Conservation (phyloP, 2,888 invertebrate species). For the Erynnis tages region DNA sequence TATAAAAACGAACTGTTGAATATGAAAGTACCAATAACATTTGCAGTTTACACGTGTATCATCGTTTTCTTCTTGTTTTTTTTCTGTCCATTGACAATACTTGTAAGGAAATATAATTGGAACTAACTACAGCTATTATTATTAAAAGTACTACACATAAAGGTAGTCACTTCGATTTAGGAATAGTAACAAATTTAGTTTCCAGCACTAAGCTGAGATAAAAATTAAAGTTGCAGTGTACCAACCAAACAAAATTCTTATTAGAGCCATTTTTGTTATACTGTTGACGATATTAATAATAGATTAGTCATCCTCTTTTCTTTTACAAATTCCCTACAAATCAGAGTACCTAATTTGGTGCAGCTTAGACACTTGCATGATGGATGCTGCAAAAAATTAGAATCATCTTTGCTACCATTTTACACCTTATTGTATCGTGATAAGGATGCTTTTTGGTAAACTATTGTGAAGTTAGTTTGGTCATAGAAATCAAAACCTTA, state of each 20-base stretch:
- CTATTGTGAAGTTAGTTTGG: conserved; percentile 47
- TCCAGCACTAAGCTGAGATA: too few relatives aligned
- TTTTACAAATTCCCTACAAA: not conserved
- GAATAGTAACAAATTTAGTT: too few relatives aligned
- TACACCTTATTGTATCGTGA: not conserved
- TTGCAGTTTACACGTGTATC: not conserved
- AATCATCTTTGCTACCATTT: not conserved
- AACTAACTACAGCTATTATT: too few relatives aligned
- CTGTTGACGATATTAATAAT: too few relatives aligned
- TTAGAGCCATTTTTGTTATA: too few relatives aligned
- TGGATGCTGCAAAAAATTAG: conserved; percentile 6
- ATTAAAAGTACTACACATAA: too few relatives aligned
- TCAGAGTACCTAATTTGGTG: not conserved
- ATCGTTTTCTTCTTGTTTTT: not conserved
- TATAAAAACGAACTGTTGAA: conserved; percentile 3
- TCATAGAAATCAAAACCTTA: conserved; percentile 48
- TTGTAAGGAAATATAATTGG: too few relatives aligned
- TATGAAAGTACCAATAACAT: conserved; percentile 16
- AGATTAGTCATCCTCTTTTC: not conserved
- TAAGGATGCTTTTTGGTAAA: conserved; percentile 41
- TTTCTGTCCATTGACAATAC: not conserved
- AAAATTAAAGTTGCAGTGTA: not conserved
- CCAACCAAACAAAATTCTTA: too few relatives aligned
- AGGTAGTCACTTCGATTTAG: too few relatives aligned
- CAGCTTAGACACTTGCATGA: conserved; percentile 13